Evolutionary conservation across 1,140 invertebrate species (phyloP).

Genomic region (Drosophila mauritiana): DNA sequence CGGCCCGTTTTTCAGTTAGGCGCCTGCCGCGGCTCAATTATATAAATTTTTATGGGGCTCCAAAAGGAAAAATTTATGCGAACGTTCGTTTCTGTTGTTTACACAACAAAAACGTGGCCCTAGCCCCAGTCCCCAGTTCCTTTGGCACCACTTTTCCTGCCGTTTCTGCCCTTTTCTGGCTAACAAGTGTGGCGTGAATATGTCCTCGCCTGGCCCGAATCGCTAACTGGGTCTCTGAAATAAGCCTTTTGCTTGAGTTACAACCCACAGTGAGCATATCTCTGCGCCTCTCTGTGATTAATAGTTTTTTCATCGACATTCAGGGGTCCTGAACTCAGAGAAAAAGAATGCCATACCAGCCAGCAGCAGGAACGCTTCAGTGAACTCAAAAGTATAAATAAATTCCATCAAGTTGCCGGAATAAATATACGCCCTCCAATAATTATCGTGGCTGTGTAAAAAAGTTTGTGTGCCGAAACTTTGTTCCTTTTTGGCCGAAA

Average conservation of each 20-base stretch:
- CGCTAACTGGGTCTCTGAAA: conserved; percentile 17
- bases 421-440: conserved; percentile 31
- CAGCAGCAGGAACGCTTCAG: conserved; percentile 17
- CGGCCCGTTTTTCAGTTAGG: conserved; percentile 46
- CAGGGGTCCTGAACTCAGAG: conserved; percentile 3
- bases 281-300: conserved; percentile 33
- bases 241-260: conserved; percentile 26
- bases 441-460: conserved; percentile 31
- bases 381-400: conserved; percentile 50
- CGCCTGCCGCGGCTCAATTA: conserved; percentile 72
- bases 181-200: conserved; percentile 59
- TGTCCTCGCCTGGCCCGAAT: conserved; percentile 33
- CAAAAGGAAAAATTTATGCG: conserved; percentile 69
- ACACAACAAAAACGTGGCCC: conserved; percentile 47
- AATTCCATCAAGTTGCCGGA: conserved; percentile 16
- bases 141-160: not conserved
- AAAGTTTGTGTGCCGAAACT: conserved; percentile 28
- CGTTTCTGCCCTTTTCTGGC: not conserved
- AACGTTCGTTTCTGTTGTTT: conserved; percentile 71
- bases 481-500: conserved; percentile 8
- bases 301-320: conserved; percentile 54
- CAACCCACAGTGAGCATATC: not conserved
- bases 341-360: conserved; percentile 38
- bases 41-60: conserved; percentile 74
- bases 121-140: not conserved